A percentile compares a stretch with the other conserved stretches of the same genome.
Conservation (phyloP, 2,797 vertebrate species). For the Coendou prehensilis region DNA sequence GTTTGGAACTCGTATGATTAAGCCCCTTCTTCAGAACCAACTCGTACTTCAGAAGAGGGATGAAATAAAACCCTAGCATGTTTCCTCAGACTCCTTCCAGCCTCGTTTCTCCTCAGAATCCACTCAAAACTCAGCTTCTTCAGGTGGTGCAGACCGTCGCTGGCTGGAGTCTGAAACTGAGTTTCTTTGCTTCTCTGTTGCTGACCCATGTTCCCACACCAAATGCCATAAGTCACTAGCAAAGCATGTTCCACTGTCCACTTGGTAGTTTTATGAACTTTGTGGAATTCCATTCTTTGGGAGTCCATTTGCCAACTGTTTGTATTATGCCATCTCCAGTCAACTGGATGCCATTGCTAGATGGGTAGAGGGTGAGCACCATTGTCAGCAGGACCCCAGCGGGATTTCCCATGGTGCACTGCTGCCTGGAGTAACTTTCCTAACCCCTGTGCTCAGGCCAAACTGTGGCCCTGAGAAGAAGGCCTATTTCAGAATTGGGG, state of each 20-base stretch:
- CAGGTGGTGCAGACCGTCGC: not conserved
- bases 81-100: not conserved
- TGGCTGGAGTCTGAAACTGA: slow-evolving; percentile 26
- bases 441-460: not conserved
- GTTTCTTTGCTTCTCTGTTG: not conserved
- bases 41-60: not conserved
- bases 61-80: not conserved
- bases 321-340: not conserved
- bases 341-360: not conserved
- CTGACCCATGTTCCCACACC: not conserved
- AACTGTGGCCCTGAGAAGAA: not conserved
- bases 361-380: not conserved
- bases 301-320: not conserved
- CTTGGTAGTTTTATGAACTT: not conserved
- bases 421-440: not conserved
- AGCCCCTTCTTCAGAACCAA: not conserved
- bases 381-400: not conserved
- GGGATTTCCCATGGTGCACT: not conserved
- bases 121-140: not conserved
- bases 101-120: not conserved
- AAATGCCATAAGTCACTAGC: not conserved
- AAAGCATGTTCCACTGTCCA: not conserved
- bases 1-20: not conserved
- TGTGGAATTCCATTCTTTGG: not conserved
- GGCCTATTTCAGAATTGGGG: not conserved